phyloP scores from a whole-genome alignment of 2,888 invertebrate genomes.

The Xanthorhoe spadicearia region DNA sequence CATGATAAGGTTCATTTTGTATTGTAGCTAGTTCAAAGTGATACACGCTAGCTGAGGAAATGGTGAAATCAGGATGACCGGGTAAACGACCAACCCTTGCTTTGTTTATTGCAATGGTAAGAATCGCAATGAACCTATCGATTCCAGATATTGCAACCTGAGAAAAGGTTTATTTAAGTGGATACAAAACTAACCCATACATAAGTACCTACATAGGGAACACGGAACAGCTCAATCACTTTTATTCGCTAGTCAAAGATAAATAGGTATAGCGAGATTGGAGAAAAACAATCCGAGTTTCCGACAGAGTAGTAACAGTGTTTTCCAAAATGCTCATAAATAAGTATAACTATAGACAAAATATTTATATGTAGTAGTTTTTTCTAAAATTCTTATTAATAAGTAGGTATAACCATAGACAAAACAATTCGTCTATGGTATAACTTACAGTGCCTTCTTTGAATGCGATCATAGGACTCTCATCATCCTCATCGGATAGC shows the following conservation, averaged over 20 bases:
- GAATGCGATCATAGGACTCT: conserved; percentile 82
- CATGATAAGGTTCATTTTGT: neutral
- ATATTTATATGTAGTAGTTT: too few species aligned
- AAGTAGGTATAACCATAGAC: neutral
- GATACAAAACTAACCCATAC: neutral
- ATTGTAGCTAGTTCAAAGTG: neutral
- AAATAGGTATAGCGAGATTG: too few species aligned
- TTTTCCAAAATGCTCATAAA: neutral
- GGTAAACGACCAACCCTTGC: conserved; percentile 8
- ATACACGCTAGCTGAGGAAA: neutral
- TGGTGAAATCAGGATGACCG: neutral
- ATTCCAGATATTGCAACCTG: neutral
- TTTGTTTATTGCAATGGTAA: conserved; percentile 8
- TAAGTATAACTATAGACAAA: too few species aligned
- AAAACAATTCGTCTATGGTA: neutral
- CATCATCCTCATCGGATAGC: conserved; percentile 82
- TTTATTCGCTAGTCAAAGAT: too few species aligned
- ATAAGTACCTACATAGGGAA: neutral
- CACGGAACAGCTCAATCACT: too few species aligned
- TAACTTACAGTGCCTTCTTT: conserved; percentile 75
- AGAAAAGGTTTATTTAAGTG: neutral
- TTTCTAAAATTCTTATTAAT: too few species aligned
- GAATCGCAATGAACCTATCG: conserved; percentile 1
- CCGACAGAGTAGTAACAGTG: too few species aligned
- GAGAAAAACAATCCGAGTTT: too few species aligned